These are phyloP conservation scores for Blastomussa wellsi DNA, from an alignment of 92 coral and sea anemone genomes.

Conservation along the genomic window DNA sequence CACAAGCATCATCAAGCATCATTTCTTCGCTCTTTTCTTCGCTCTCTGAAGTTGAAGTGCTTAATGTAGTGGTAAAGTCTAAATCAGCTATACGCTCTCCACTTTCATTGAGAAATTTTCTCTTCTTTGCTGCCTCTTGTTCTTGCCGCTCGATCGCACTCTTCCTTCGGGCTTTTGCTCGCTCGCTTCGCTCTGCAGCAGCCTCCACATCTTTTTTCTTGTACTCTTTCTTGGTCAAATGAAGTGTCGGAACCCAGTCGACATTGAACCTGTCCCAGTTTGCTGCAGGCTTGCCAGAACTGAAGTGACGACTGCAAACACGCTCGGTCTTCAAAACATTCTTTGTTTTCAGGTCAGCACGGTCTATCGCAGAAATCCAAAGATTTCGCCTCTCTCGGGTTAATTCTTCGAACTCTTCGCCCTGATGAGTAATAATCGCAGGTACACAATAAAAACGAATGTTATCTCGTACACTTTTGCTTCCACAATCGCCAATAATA, in stretches of 20 bases:
- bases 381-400: conserved; percentile 34
- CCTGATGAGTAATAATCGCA: conserved; percentile 8
- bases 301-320: conserved; percentile 26
- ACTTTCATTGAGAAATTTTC: conserved; percentile 36
- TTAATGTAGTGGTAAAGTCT: conserved; percentile 20
- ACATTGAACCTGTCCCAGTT: conserved; percentile 42
- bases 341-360: too few species aligned
- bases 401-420: conserved; percentile 32
- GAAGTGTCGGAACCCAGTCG: conserved; percentile 30
- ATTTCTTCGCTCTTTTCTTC: conserved; percentile 20
- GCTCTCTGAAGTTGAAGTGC: conserved; percentile 23
- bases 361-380: conserved; percentile 32
- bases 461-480: conserved; percentile 21
- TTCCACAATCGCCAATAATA: conserved; percentile 24
- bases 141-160: conserved; percentile 22
- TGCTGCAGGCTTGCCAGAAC: conserved; percentile 24
- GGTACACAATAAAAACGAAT: conserved; percentile 17
- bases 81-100: conserved; percentile 18
- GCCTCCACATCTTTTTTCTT: conserved; percentile 17
- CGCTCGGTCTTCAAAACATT: conserved; percentile 20
- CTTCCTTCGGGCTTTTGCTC: conserved; percentile 25
- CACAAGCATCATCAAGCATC: conserved; percentile 25
- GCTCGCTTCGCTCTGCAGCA: conserved; percentile 2
- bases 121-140: conserved; percentile 33
- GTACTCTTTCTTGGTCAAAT: conserved; percentile 27